Base-by-base conservation (phyloP, 2,888 invertebrate species). In the Calameuta idolon region DNA sequence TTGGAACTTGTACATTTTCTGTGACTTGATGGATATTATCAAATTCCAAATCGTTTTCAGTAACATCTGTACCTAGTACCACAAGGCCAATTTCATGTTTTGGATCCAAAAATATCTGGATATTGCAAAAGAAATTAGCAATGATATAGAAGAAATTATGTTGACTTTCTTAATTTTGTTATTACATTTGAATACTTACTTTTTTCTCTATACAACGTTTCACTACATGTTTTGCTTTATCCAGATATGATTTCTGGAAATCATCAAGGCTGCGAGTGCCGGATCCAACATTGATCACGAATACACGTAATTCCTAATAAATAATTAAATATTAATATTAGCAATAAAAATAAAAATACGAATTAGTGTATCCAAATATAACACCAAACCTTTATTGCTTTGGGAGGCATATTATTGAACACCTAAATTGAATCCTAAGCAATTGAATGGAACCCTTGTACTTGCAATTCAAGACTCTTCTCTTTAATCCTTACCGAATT, bases 41-140 rank as follows among this genome's bases (percentile, higher is more conserved):
- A 15, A 79, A 34, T 30, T 77, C 30, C n/a, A 80, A 77, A 73
- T 74, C 15, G 78, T 87, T 87, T 31, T 83, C 75, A n/a, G 83
- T 83, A 40, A 12, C 30, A 74, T 81, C 76, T 11, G 83, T 80
- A 12, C 88, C 87, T 81, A 87, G 82, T 68, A 87, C 75, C 75
- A 86, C 79, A 34, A 89, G 76, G 9, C 84, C 85, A 73, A 87
- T 75, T 74, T 85, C 84, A 83, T 87, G 85, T 35, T 87, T 84
- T 30, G 85, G 86, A 69, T 81, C 79, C 40, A 87, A 23, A 77
- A 88, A 89, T 34, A 89, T 86, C 88, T 88, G 34, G 1, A 74
- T 71, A 80, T 34, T 75, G n/a, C 12, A 33, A 40, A 30, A 12
- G 37, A 23, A 11, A 11, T 68, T 69, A 34, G 68, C 37, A 5